phyloP scores from a whole-genome alignment of 2,888 invertebrate species.

The Spodoptera littoralis region DNA sequence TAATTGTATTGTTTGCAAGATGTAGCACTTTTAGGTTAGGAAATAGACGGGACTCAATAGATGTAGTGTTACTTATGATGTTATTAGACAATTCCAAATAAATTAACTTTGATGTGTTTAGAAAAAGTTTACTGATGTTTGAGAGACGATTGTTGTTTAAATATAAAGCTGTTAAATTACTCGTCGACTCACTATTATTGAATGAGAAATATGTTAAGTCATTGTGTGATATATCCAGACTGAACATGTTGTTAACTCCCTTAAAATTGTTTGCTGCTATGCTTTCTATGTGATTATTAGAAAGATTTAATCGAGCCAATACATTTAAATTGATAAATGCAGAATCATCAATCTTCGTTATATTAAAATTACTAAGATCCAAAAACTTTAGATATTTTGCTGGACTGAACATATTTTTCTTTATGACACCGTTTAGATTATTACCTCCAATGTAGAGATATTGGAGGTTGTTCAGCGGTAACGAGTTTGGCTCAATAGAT shows the following conservation, averaged over 20 bases:
- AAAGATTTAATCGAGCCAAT: constrained; percentile 75
- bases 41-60: constrained; percentile 57
- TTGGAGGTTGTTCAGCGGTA: constrained; percentile 76
- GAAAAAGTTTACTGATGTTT: constrained; percentile 62
- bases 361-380: constrained; percentile 72
- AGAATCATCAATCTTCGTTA: constrained; percentile 67
- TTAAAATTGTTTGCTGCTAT: constrained; percentile 73
- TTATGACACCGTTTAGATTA: constrained; percentile 65
- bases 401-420: constrained; percentile 71
- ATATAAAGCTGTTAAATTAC: constrained; percentile 71
- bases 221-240: constrained; percentile 78
- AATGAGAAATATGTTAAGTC: constrained; percentile 63
- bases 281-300: constrained; percentile 70
- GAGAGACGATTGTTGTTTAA: constrained; percentile 72
- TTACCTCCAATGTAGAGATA: constrained; percentile 73
- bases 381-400: constrained; percentile 73
- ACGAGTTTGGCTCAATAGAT: constrained; percentile 67
- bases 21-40: constrained; percentile 69
- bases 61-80: constrained; percentile 60
- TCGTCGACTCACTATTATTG: constrained; percentile 60
- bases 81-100: constrained; percentile 75
- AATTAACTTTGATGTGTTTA: constrained; percentile 59
- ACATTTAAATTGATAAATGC: constrained; percentile 75
- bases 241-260: constrained; percentile 72
- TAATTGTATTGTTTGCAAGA: constrained; percentile 72